Evolutionary conservation across 2,888 invertebrate genomes (phyloP).

Genomic region (Watsonalla binaria): DNA sequence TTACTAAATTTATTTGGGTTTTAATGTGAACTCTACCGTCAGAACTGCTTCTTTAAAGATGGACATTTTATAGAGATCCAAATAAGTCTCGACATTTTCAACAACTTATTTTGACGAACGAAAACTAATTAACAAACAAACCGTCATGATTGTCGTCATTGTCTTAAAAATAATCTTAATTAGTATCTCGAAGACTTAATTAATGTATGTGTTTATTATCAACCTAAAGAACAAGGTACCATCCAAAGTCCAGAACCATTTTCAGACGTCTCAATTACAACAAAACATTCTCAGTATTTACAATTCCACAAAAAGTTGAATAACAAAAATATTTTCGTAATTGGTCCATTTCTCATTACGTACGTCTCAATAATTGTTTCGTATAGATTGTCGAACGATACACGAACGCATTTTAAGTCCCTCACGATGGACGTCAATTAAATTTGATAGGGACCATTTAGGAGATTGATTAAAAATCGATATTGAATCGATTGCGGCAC

Average conservation of each 20-base stretch:
- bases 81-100: no score
- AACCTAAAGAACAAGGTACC: neutral
- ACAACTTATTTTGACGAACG: neutral
- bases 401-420: slow-evolving; percentile 42
- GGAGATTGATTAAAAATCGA: slow-evolving; percentile 67
- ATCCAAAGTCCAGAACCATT: neutral
- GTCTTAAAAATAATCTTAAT: neutral
- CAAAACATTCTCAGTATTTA: neutral
- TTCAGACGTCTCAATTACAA: slow-evolving; percentile 1
- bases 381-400: slow-evolving; percentile 33
- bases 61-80: no score
- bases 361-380: slow-evolving; percentile 26
- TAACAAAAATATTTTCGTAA: slow-evolving; percentile 12
- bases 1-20: no score
- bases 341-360: slow-evolving; percentile 30
- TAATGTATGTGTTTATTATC: neutral
- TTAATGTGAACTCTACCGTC: no score
- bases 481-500: slow-evolving; percentile 45
- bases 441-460: slow-evolving; percentile 63
- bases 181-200: slow-evolving; percentile 16
- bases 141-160: neutral
- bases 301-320: neutral
- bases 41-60: no score
- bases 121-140: neutral
- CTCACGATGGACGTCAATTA: slow-evolving; percentile 65